Percentiles rank a stretch among this genome's conserved stretches.
Conservation (phyloP, 2,888 invertebrate genomes). For the Tiliacea citrago region DNA sequence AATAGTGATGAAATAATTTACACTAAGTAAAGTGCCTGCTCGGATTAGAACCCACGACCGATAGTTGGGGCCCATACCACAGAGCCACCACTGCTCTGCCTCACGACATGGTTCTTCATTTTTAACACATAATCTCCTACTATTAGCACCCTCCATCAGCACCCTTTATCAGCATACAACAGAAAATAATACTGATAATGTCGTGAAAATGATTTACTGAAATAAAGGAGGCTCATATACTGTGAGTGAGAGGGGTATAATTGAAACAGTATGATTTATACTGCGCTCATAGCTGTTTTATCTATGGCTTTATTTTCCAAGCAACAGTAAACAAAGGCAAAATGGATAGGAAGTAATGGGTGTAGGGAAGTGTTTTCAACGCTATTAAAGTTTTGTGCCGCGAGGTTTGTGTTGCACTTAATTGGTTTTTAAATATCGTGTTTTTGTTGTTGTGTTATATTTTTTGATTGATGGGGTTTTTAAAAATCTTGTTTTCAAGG, state of each 20-base stretch:
- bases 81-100: no score
- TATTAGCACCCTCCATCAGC: constrained; percentile 52
- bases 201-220: constrained; percentile 65
- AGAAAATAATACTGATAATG: constrained; percentile 62
- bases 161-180: constrained; percentile 51
- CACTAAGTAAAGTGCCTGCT: no score
- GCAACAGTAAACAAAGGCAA: constrained; percentile 62
- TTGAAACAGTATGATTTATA: constrained; percentile 86
- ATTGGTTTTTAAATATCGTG: constrained; percentile 54
- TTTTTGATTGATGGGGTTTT: constrained; percentile 17
- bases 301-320: constrained; percentile 63
- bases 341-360: constrained; percentile 57
- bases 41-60: no score
- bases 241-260: constrained; percentile 78
- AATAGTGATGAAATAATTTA: no score
- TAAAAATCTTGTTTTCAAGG: neutral
- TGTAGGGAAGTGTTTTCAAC: constrained; percentile 44
- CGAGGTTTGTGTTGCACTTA: constrained; percentile 41
- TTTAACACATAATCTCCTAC: constrained; percentile 36
- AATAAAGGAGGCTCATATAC: constrained; percentile 59
- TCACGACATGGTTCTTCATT: neutral
- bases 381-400: constrained; percentile 39
- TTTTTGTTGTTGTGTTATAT: constrained; percentile 6
- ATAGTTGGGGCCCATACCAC: no score
- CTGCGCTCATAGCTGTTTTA: constrained; percentile 65